Evolutionary conservation across 2,113 vertebrate genomes (phyloP), one percentile per base, ranked within the genome.

Genomic region (Heliornis fulica): DNA sequence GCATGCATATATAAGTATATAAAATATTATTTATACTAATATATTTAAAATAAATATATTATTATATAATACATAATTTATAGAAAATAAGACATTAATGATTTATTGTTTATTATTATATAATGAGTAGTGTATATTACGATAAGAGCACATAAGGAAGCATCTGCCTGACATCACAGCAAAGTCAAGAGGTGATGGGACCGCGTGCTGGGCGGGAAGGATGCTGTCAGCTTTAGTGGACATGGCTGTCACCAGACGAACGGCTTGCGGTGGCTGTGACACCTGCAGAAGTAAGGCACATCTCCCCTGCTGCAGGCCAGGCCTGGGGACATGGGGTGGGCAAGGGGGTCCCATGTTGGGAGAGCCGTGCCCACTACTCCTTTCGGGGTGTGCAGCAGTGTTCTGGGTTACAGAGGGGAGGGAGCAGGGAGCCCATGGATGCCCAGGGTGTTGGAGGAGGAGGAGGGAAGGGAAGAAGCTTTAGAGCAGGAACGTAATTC

Each of bases 381-480:
- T 29, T n/a, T 45, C 82, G 23, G 69, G 43, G 20, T 1, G 10
- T 3, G 26, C 9, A 36, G 38, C 17, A 3, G 13, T 0, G 5
- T 26, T 7, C 54, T 83, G 53, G 9, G 56, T 51, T 19, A 8
- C 2, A 1, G 48, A 1, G 21, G 34, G 40, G 2, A n/a, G 29
- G n/a, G 38, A 70, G 29, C 60, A 21, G n/a, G n/a, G 11, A 16
- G n/a, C n/a, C 48, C 46, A 0, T 0, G 1, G 74, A 7, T 16
- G 59, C 10, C 38, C 46, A 60, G 63, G 28, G 76, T 2, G 4
- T 16, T 2, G 15, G 2, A 64, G 61, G 31, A 64, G 61, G 31
- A 72, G 29, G 46, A 72, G 29, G 48, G 68, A 14, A 63, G 14
- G 20, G 15, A 19, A 61, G 72, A 8, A 54, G 60, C 23, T 34